A percentile compares a stretch with the other conserved stretches of the same genome.
These are phyloP conservation scores for Cremastinae sp. DNA, from an alignment of 2,888 invertebrate genomes.

Conservation along the genomic window DNA sequence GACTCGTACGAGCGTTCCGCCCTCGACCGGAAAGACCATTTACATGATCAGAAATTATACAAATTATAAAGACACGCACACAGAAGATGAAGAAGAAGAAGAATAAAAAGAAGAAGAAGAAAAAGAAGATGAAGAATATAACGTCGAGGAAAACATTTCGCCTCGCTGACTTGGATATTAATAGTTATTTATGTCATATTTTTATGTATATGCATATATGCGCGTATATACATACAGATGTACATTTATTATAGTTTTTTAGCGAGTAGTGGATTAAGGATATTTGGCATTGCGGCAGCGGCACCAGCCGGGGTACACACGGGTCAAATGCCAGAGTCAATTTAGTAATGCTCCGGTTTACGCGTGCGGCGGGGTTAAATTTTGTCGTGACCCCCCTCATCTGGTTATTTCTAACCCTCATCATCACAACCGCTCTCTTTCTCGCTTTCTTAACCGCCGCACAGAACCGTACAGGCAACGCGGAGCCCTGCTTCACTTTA, in stretches of 20 bases:
- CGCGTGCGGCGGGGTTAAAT: conserved; percentile 76
- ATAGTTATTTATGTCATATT: conserved; percentile 19
- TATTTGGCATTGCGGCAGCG: conserved; percentile 45
- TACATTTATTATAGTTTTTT: conserved; percentile 12
- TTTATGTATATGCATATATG: neutral
- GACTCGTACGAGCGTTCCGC: too few relatives aligned
- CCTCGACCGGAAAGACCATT: conserved; percentile 73
- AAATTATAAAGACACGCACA: conserved; percentile 52
- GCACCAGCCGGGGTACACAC: conserved; percentile 64
- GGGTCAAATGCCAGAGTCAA: conserved; percentile 76
- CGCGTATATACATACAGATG: conserved; percentile 6
- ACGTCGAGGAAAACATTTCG: conserved; percentile 1
- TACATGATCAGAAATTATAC: conserved; percentile 74
- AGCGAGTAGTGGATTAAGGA: conserved; percentile 27
- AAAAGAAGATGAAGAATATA: conserved; percentile 13
- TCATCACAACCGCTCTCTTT: too few relatives aligned
- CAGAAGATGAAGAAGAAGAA: conserved; percentile 35
- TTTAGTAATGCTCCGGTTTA: conserved; percentile 70
- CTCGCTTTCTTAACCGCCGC: too few relatives aligned
- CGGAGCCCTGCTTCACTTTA: too few relatives aligned
- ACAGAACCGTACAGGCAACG: too few relatives aligned
- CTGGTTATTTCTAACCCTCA: too few relatives aligned
- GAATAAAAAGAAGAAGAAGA: conserved; percentile 20
- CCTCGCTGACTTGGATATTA: neutral
- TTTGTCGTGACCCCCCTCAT: conserved; percentile 73